Conservation (phyloP, 2,113 vertebrate genomes). For the Meles meles region DNA sequence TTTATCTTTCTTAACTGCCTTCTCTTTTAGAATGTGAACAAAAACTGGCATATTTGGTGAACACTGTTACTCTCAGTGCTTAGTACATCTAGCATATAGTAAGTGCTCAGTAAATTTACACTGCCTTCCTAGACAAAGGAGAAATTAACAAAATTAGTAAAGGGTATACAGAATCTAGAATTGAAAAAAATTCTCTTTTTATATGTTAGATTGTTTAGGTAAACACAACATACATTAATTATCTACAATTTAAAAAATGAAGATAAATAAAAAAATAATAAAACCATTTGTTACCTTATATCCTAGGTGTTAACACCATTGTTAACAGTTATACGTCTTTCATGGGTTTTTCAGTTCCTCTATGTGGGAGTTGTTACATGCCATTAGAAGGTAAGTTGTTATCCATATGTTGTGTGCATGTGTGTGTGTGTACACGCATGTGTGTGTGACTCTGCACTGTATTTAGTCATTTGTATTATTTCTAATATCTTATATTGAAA, state of each 20-base stretch:
- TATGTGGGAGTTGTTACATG: neutral
- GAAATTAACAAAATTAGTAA: neutral
- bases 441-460: neutral
- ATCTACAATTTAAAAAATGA: neutral
- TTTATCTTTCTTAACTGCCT: neutral
- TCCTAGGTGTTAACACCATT: neutral
- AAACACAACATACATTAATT: neutral
- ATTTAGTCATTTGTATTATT: neutral
- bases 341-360: neutral
- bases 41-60: neutral
- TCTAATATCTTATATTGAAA: neutral
- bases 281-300: neutral
- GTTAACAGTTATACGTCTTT: neutral
- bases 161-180: neutral
- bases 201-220: neutral
- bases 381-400: neutral
- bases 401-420: neutral
- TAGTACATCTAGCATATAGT: neutral
- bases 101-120: neutral
- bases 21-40: neutral
- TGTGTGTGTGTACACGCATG: neutral
- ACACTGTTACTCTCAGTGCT: neutral
- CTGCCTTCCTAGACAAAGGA: neutral
- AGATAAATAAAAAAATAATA: neutral
- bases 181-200: neutral